Evolutionary conservation across 2,113 vertebrate genomes (phyloP).

Genomic region (Centropus unirufus): DNA sequence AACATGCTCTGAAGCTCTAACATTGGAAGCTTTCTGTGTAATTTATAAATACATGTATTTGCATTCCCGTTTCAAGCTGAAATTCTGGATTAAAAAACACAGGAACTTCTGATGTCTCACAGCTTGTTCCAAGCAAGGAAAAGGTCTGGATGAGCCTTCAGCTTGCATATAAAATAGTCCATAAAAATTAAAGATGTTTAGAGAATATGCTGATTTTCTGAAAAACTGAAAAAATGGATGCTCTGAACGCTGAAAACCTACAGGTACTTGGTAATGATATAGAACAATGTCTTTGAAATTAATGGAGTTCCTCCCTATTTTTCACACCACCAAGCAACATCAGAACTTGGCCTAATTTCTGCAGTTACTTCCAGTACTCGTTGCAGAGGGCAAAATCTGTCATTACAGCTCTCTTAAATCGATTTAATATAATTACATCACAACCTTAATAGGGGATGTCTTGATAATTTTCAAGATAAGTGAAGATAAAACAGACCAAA

Average conservation of each 20-base stretch:
- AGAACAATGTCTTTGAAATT: not conserved
- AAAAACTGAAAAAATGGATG: not conserved
- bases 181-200: not conserved
- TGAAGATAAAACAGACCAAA: not conserved
- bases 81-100: not conserved
- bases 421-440: conserved; percentile 28
- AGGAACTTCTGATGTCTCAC: not conserved
- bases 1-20: not conserved
- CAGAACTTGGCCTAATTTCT: not conserved
- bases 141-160: not conserved
- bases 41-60: conserved; percentile 10
- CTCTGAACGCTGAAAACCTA: not conserved
- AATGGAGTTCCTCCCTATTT: not conserved
- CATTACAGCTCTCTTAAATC: conserved; percentile 1
- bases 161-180: not conserved
- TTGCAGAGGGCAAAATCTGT: not conserved
- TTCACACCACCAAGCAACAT: not conserved
- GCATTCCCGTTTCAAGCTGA: not conserved
- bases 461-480: conserved; percentile 2
- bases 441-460: not conserved
- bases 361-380: not conserved
- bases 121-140: not conserved
- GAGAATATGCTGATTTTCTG: not conserved
- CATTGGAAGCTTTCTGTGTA: not conserved
- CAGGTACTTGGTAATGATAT: not conserved